phyloP scores from a whole-genome alignment of 37 sponge, comb jelly and placozoan genomes.

The Chondrilla cf. caribensis region DNA sequence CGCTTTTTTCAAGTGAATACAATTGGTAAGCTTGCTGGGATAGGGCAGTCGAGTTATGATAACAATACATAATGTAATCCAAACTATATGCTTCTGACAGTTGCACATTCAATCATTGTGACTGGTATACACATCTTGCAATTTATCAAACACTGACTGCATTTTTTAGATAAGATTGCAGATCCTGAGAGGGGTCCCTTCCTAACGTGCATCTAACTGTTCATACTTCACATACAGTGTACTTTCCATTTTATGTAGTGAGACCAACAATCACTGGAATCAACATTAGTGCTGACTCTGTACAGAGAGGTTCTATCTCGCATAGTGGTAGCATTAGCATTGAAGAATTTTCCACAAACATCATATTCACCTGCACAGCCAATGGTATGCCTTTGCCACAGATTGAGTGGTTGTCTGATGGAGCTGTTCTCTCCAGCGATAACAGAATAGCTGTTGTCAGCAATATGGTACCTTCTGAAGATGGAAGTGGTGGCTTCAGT shows the following conservation, averaged over 20 bases:
- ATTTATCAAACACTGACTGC: no score
- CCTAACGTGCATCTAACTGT: no score
- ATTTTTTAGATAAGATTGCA: no score
- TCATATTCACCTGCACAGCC: not conserved
- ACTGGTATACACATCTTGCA: no score
- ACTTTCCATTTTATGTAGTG: no score
- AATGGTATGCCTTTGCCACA: not conserved
- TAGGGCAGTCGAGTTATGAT: no score
- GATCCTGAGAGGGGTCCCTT: no score
- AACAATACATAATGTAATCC: no score
- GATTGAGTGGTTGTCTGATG: not conserved
- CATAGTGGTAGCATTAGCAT: not conserved
- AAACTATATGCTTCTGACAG: no score
- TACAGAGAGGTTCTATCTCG: not conserved
- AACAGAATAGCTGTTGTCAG: not conserved
- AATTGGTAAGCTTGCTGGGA: not conserved
- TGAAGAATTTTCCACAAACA: not conserved
- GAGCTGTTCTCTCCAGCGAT: not conserved
- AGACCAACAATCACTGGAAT: not conserved
- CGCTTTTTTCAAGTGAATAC: not conserved
- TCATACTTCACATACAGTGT: no score
- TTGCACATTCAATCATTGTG: no score
- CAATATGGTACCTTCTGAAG: not conserved
- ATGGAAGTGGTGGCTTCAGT: not conserved
- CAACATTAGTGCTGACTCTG: not conserved